Conservation (phyloP, 2,888 invertebrate species). For the Saturnia japonica region DNA sequence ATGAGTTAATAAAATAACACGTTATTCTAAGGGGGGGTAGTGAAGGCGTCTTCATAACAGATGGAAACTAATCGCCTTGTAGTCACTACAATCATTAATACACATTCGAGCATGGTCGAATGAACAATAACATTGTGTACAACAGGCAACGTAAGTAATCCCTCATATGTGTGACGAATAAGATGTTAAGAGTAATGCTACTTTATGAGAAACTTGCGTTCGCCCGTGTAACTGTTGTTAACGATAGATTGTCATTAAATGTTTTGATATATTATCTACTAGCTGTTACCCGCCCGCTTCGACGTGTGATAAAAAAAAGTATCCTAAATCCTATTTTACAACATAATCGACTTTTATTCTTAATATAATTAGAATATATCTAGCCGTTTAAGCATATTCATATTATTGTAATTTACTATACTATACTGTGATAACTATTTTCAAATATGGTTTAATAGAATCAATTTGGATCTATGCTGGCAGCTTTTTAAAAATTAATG, state of each 20-base stretch:
- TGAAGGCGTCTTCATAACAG: slow-evolving; percentile 61
- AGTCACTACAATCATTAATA: slow-evolving; percentile 71
- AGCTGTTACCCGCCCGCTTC: neutral
- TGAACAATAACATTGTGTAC: slow-evolving; percentile 53
- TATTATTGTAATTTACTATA: too few relatives aligned
- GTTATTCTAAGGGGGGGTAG: slow-evolving; percentile 32
- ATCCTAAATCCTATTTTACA: neutral
- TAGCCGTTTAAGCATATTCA: too few relatives aligned
- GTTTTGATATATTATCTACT: slow-evolving; percentile 58
- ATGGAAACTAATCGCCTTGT: slow-evolving; percentile 67
- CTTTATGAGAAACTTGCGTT: slow-evolving; percentile 27
- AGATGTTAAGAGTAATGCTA: neutral
- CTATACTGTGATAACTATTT: too few relatives aligned
- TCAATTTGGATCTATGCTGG: too few relatives aligned
- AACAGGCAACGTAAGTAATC: slow-evolving; percentile 30
- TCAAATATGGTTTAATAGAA: too few relatives aligned
- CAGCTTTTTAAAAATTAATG: too few relatives aligned
- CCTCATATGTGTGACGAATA: neutral
- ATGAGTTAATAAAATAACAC: slow-evolving; percentile 9
- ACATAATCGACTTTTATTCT: neutral
- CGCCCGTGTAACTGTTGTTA: slow-evolving; percentile 47
- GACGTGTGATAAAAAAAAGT: neutral
- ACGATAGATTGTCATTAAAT: slow-evolving; percentile 63
- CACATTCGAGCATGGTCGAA: slow-evolving; percentile 68
- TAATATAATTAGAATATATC: too few relatives aligned